These are phyloP conservation scores for Periplaneta americana DNA, from an alignment of 1,140 invertebrate genomes.

Conservation along the genomic window DNA sequence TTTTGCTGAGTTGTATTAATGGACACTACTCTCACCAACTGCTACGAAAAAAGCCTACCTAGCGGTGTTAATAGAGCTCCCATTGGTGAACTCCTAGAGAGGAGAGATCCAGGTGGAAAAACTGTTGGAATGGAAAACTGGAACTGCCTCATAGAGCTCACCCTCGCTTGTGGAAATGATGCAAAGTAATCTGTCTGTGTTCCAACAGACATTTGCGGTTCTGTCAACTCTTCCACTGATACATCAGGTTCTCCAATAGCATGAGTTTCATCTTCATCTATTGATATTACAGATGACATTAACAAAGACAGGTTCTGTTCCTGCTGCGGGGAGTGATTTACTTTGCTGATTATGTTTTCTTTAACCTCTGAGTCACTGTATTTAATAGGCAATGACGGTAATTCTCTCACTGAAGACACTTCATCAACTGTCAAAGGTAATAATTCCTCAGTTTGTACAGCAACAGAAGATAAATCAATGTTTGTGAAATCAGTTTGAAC, in stretches of 20 bases:
- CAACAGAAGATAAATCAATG: neutral
- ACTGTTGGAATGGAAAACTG: constrained; percentile 14
- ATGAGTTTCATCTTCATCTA: neutral
- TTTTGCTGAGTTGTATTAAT: neutral
- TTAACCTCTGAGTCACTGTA: neutral
- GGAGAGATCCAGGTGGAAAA: constrained; percentile 8
- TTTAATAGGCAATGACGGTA: neutral
- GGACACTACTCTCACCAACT: neutral
- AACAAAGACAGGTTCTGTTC: neutral
- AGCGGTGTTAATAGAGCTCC: constrained; percentile 27
- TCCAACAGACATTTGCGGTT: neutral
- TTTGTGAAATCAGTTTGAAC: neutral
- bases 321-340: neutral
- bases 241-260: neutral
- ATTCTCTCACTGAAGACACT: neutral
- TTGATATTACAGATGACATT: neutral
- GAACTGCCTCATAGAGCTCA: constrained; percentile 8
- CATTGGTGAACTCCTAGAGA: constrained; percentile 28
- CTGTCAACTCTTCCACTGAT: neutral
- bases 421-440: no score
- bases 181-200: neutral
- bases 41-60: neutral
- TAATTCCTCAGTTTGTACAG: neutral
- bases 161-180: neutral
- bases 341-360: neutral